These are phyloP conservation scores for Hippocampus zosterae DNA, from an alignment of 2,113 vertebrate genomes.

Conservation along the genomic window DNA sequence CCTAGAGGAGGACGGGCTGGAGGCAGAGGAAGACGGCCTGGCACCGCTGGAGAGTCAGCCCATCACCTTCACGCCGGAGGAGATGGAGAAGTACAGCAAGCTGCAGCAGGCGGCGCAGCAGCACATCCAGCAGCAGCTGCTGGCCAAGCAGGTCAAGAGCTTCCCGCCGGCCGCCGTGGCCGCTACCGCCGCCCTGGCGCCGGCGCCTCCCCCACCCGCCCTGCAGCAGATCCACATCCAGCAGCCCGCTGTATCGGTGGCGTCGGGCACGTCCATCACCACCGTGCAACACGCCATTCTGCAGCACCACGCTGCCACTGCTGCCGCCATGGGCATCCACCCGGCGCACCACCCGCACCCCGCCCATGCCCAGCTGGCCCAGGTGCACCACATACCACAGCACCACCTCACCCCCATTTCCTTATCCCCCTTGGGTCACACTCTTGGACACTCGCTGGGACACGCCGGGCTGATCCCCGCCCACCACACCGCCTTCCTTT, in stretches of 20 bases:
- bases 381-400: slow-evolving; percentile 97
- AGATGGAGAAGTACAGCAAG: slow-evolving; percentile 99
- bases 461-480: slow-evolving; percentile 84
- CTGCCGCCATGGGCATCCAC: slow-evolving; percentile 88
- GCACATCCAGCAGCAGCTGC: slow-evolving; percentile 96
- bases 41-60: slow-evolving; percentile 95
- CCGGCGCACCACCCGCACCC: slow-evolving; percentile 83
- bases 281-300: slow-evolving; percentile 93
- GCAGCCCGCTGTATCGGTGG: slow-evolving; percentile 81
- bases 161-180: slow-evolving; percentile 81
- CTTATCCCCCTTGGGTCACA: slow-evolving; percentile 80
- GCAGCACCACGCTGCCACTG: slow-evolving; percentile 88
- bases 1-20: slow-evolving; percentile 78
- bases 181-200: slow-evolving; percentile 63
- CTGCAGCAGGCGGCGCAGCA: slow-evolving; percentile 97
- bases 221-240: slow-evolving; percentile 95
- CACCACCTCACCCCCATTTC: slow-evolving; percentile 93
- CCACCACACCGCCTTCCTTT: slow-evolving; percentile 89
- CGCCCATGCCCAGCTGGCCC: slow-evolving; percentile 86
- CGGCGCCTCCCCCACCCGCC: slow-evolving; percentile 73
- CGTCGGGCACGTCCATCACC: slow-evolving; percentile 88
- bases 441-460: slow-evolving; percentile 77
- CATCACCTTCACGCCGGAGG: slow-evolving; percentile 95
- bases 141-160: slow-evolving; percentile 94
- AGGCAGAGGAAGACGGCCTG: slow-evolving; percentile 86